Percentiles rank a stretch among this genome's conserved stretches.
These are phyloP conservation scores for Spea bombifrons DNA, from an alignment of 2,113 vertebrate genomes.

Conservation along the genomic window DNA sequence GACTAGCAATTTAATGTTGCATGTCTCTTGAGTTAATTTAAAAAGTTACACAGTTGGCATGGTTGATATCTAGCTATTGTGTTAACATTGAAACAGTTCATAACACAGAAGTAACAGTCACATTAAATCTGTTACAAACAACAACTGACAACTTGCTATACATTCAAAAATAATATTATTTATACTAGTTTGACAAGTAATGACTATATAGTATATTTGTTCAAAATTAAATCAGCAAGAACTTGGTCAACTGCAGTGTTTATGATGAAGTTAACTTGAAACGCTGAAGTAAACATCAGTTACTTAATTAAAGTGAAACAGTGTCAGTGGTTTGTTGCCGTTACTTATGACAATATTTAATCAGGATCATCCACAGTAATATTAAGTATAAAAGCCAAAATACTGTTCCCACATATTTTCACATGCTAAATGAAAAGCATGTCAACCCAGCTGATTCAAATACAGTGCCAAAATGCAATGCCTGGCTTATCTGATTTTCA, in stretches of 20 bases:
- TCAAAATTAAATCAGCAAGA: background rate
- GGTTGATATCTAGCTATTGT: too few species aligned
- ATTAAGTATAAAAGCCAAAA: slow-evolving; percentile 18
- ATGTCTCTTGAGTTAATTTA: too few species aligned
- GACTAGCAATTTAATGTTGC: too few species aligned
- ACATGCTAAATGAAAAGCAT: slow-evolving; percentile 36
- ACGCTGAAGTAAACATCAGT: background rate
- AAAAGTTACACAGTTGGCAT: too few species aligned
- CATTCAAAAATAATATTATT: too few species aligned
- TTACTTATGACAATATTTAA: slow-evolving; percentile 26
- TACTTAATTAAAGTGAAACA: background rate
- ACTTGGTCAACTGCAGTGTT: background rate
- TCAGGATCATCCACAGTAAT: slow-evolving; percentile 16
- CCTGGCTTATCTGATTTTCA: slow-evolving; percentile 25
- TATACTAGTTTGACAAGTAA: too few species aligned
- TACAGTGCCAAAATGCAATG: slow-evolving; percentile 25
- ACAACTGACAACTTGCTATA: too few species aligned
- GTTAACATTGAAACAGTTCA: too few species aligned
- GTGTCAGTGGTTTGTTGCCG: slow-evolving; percentile 27
- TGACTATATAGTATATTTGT: background rate
- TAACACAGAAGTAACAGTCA: too few species aligned
- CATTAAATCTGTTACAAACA: too few species aligned
- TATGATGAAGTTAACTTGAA: slow-evolving; percentile 1
- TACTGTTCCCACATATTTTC: slow-evolving; percentile 20
- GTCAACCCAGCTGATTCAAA: slow-evolving; percentile 27